Evolutionary conservation across 2,797 vertebrate species (phyloP).

Genomic region (Denticeps clupeoides): DNA sequence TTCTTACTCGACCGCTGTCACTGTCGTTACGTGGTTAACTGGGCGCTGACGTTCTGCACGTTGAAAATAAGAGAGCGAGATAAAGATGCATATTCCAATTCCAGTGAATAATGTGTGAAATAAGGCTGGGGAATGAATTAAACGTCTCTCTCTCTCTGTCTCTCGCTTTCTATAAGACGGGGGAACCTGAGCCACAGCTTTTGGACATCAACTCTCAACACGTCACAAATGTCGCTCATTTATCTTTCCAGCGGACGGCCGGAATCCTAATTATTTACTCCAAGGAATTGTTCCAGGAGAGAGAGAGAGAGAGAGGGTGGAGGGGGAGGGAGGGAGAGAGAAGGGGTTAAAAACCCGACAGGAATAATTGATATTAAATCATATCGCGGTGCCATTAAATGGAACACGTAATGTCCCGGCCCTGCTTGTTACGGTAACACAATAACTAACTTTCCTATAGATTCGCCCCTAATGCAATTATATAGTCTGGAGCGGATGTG

Average conservation of each 20-base stretch:
- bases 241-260: conserved; percentile 78
- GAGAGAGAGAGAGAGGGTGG: conserved; percentile 26
- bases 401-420: conserved; percentile 58
- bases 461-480: conserved; percentile 56
- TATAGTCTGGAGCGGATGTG: conserved; percentile 23
- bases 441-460: conserved; percentile 63
- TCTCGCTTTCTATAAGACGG: conserved; percentile 22
- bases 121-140: conserved; percentile 4
- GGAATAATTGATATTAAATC: conserved; percentile 80
- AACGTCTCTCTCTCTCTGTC: conserved; percentile 7
- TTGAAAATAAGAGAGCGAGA: neutral
- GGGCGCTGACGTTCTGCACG: neutral
- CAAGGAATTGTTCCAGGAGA: conserved; percentile 68
- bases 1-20: neutral
- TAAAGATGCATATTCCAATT: conserved; percentile 3
- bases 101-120: neutral
- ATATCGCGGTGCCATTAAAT: conserved; percentile 70
- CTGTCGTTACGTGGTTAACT: neutral
- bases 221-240: conserved; percentile 84
- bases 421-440: conserved; percentile 60
- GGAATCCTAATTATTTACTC: conserved; percentile 89
- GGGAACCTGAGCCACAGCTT: conserved; percentile 41
- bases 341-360: conserved; percentile 34
- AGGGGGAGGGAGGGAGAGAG: conserved; percentile 17
- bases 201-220: conserved; percentile 68